A percentile compares a stretch with the other conserved stretches of the same genome.
These are phyloP conservation scores for Kryphioiulus occultus DNA, from an alignment of 2,888 invertebrate species.

Conservation along the genomic window DNA sequence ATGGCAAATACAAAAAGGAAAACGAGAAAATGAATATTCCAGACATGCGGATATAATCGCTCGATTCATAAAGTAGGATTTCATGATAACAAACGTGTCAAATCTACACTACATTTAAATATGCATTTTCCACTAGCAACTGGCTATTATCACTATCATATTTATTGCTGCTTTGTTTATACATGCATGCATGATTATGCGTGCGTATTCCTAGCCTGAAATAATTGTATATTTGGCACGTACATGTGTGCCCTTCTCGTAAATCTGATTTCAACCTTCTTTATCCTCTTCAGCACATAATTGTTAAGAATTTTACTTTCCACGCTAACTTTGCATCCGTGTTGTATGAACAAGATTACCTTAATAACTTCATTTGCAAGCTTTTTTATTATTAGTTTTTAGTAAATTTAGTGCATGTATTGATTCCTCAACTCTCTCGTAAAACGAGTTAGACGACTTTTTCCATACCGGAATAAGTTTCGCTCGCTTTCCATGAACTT, in stretches of 20 bases:
- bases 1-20: no score
- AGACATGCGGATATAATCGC: no score
- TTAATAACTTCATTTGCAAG: conserved; percentile 17
- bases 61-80: no score
- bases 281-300: conserved; percentile 9
- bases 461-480: conserved; percentile 31
- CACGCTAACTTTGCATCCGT: not conserved
- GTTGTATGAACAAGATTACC: conserved; percentile 3
- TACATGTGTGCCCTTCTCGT: not conserved
- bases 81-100: no score
- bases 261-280: conserved; percentile 11
- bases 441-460: conserved; percentile 35
- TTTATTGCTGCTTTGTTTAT: not conserved
- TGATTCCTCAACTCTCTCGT: not conserved
- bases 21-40: no score
- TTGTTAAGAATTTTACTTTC: conserved; percentile 2
- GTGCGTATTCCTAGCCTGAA: not conserved
- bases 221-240: conserved; percentile 8
- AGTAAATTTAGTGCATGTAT: conserved; percentile 1
- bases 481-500: conserved; percentile 31
- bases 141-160: not conserved
- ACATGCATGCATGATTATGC: not conserved
- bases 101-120: no score
- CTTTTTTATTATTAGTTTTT: conserved; percentile 8
- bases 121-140: not conserved